These are phyloP conservation scores for Microplitis manilae DNA, from an alignment of 2,888 invertebrate species.

Conservation along the genomic window DNA sequence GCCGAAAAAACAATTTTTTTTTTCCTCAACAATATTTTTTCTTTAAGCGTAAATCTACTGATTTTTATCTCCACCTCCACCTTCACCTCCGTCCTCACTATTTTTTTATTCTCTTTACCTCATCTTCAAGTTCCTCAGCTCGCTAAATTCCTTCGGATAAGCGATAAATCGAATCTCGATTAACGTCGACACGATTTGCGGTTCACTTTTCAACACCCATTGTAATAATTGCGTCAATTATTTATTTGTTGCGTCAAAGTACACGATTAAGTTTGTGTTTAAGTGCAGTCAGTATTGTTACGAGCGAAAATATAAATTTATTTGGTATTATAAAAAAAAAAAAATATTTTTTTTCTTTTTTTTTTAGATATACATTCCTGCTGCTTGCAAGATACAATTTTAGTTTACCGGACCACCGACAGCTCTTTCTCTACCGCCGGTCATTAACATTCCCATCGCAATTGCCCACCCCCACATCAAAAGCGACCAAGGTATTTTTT, in stretches of 20 bases:
- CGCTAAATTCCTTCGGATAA: constrained; percentile 1
- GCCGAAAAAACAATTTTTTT: constrained; percentile 49
- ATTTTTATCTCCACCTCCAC: constrained; percentile 12
- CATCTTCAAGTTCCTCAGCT: constrained; percentile 12
- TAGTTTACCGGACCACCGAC: constrained; percentile 62
- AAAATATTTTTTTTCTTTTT: background rate
- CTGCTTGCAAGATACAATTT: constrained; percentile 59
- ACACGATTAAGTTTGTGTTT: constrained; percentile 17
- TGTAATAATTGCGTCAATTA: background rate
- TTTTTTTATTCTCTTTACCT: background rate
- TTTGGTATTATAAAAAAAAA: background rate
- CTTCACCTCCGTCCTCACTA: background rate
- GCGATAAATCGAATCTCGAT: constrained; percentile 34
- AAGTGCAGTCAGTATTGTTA: background rate
- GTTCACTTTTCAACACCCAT: constrained; percentile 19
- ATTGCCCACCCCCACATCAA: constrained; percentile 66
- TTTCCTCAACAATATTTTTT: constrained; percentile 21
- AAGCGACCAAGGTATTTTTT: constrained; percentile 58
- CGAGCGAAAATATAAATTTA: background rate
- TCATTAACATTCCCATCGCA: constrained; percentile 67
- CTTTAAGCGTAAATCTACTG: constrained; percentile 39
- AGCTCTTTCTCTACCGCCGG: constrained; percentile 55
- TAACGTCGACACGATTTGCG: constrained; percentile 21
- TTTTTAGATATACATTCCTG: constrained; percentile 11
- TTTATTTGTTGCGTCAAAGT: constrained; percentile 4